A percentile compares a stretch with the other conserved stretches of the same genome.
phyloP scores from a whole-genome alignment of 2,888 invertebrate species.

The Plutella xylostella region DNA sequence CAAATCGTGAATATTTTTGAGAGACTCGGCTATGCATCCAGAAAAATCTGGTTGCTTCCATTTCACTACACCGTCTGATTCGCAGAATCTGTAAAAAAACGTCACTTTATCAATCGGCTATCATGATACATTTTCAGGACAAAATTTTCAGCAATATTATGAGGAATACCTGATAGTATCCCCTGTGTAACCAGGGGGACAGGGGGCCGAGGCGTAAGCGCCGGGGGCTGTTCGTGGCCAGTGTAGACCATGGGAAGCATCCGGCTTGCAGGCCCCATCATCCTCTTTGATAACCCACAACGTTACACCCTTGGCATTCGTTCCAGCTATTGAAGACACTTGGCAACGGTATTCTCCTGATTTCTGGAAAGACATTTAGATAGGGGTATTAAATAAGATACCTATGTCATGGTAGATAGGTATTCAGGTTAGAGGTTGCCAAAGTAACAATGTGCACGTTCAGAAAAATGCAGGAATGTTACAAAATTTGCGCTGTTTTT shows the following conservation, averaged over 20 bases:
- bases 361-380: conserved; percentile 67
- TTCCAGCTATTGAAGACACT: conserved; percentile 67
- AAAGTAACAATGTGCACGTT: no score
- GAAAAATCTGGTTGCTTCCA: conserved; percentile 85
- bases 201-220: conserved; percentile 67
- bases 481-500: no score
- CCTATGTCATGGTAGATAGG: no score
- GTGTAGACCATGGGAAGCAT: conserved; percentile 66
- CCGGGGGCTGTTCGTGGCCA: conserved; percentile 79
- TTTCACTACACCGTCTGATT: conserved; percentile 70
- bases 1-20: conserved; percentile 73
- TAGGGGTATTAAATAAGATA: no score
- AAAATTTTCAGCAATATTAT: neutral
- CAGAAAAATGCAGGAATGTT: no score
- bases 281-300: conserved; percentile 75
- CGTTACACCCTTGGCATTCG: conserved; percentile 66
- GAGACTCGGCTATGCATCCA: conserved; percentile 74
- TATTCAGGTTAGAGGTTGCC: no score
- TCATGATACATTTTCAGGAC: neutral
- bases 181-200: conserved; percentile 65
- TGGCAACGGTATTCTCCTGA: conserved; percentile 83
- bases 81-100: conserved; percentile 44
- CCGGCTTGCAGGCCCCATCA: conserved; percentile 56
- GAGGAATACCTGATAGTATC: conserved; percentile 44
- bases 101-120: neutral